phyloP scores from a whole-genome alignment of 1,140 invertebrate genomes.

The Lethrus apterus region DNA sequence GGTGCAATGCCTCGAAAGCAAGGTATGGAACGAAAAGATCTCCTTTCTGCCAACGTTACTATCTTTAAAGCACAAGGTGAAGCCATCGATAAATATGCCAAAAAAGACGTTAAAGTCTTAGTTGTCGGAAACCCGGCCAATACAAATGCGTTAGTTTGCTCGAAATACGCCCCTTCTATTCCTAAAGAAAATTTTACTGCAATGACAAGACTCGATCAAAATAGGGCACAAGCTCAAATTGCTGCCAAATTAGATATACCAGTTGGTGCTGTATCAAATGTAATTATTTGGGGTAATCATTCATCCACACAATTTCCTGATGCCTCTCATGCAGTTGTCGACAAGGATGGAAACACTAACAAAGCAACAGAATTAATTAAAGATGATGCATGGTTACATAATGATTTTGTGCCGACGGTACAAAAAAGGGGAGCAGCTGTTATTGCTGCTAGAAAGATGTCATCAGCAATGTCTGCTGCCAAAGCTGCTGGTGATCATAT shows the following conservation, averaged over 20 bases:
- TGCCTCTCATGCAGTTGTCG: constrained; percentile 75
- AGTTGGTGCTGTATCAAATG: constrained; percentile 71
- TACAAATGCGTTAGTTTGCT: constrained; percentile 95
- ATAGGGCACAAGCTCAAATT: constrained; percentile 83
- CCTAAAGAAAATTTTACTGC: constrained; percentile 95
- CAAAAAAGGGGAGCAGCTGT: constrained; percentile 97
- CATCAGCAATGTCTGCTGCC: constrained; percentile 96
- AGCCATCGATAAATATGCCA: constrained; percentile 86
- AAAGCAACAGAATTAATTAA: constrained; percentile 66
- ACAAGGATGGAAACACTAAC: constrained; percentile 45
- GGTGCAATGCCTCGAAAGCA: constrained; percentile 97
- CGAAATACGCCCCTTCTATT: constrained; percentile 95
- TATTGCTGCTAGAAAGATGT: constrained; percentile 95
- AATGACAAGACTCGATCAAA: constrained; percentile 98
- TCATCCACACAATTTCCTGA: constrained; percentile 98
- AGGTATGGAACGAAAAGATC: constrained; percentile 97
- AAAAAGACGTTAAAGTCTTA: constrained; percentile 91
- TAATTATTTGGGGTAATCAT: constrained; percentile 99
- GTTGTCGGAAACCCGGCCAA: constrained; percentile 99
- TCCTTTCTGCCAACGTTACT: constrained; percentile 91
- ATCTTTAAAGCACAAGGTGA: constrained; percentile 96
- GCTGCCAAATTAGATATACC: constrained; percentile 59
- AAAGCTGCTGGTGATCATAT: constrained; percentile 98
- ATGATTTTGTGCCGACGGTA: constrained; percentile 82
- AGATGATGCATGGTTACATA: constrained; percentile 75